Conservation (phyloP, 2,113 vertebrate genomes). For the Chloropsis cyanopogon region DNA sequence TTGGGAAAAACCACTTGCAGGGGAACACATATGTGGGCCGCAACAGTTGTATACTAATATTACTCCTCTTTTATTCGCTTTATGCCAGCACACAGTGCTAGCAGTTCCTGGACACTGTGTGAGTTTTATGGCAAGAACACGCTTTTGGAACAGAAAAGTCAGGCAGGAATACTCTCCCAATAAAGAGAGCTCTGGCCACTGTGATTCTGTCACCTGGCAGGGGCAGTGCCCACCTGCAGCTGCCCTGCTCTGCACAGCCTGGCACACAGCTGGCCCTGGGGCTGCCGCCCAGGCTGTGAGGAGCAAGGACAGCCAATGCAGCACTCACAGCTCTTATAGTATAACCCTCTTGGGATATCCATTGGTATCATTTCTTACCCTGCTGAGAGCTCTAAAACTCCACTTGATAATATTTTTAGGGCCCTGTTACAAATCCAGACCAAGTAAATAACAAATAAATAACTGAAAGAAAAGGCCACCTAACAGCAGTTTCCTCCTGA, state of each 20-base stretch:
- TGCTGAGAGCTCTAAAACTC: neutral
- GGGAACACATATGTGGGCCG: too few species aligned
- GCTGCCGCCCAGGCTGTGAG: neutral
- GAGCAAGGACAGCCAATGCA: rapidly evolving
- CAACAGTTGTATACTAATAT: neutral
- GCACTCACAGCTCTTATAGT: too few species aligned
- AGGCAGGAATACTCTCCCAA: neutral
- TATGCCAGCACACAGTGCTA: neutral
- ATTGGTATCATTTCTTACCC: neutral
- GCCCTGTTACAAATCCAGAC: neutral
- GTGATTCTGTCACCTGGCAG: neutral
- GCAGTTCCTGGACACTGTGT: neutral
- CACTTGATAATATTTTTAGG: neutral
- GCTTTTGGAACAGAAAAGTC: neutral
- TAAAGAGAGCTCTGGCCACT: neutral
- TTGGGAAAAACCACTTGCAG: too few species aligned
- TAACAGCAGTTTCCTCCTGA: neutral
- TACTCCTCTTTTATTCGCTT: neutral
- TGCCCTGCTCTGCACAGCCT: neutral
- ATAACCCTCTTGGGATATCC: neutral
- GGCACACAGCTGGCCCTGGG: neutral
- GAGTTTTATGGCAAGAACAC: neutral
- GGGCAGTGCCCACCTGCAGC: neutral
- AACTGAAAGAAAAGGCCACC: neutral
- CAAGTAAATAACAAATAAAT: neutral